phyloP scores from a whole-genome alignment of 2,888 invertebrate genomes.

The Fabriciana adippe region DNA sequence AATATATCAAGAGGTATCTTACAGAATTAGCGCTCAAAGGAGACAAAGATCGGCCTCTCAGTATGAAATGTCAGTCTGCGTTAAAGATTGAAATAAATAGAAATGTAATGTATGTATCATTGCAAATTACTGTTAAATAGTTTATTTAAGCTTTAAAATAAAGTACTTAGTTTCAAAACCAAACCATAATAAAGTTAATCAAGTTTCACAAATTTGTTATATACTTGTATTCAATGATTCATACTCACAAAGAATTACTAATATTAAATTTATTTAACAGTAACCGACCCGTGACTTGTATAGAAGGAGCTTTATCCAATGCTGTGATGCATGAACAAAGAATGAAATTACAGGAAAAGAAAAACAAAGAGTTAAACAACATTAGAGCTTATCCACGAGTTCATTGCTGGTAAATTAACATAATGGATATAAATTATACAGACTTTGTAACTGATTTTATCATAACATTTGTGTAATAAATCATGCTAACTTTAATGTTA shows the following conservation, averaged over 20 bases:
- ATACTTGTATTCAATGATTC: no score
- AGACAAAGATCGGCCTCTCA: slow-evolving; percentile 59
- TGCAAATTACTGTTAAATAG: neutral
- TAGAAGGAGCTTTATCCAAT: slow-evolving; percentile 83
- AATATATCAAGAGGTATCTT: slow-evolving; percentile 83
- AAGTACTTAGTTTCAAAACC: no score
- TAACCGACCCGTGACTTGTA: slow-evolving; percentile 79
- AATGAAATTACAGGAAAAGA: slow-evolving; percentile 58
- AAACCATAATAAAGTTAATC: no score
- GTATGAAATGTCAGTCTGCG: slow-evolving; percentile 55
- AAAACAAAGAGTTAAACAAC: slow-evolving; percentile 51
- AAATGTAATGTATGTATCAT: slow-evolving; percentile 32
- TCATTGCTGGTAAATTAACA: slow-evolving; percentile 57
- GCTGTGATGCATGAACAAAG: slow-evolving; percentile 78
- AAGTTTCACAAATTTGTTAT: no score
- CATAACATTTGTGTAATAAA: neutral
- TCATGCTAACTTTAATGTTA: neutral
- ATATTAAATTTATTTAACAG: slow-evolving; percentile 45
- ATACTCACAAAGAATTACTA: neutral
- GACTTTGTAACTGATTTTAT: neutral
- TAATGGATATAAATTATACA: neutral
- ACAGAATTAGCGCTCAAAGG: slow-evolving; percentile 80
- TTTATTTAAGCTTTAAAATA: no score
- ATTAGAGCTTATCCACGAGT: slow-evolving; percentile 64
- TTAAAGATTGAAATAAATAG: slow-evolving; percentile 47